Evolutionary conservation across 1,140 invertebrate species (phyloP).

Genomic region (Hyles vespertilio): DNA sequence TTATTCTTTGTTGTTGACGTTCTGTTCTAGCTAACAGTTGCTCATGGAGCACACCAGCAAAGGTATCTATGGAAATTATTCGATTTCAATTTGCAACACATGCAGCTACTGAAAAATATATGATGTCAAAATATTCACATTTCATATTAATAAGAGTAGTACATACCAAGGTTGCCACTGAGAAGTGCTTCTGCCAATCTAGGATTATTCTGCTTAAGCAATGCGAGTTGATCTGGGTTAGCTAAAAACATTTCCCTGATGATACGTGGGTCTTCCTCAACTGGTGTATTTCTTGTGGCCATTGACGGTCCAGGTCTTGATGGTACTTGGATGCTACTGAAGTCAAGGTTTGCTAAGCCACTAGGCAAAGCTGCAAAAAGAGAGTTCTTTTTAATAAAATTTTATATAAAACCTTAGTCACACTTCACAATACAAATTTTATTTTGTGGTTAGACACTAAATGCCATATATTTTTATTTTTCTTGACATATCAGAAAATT

Average conservation of each 20-base stretch:
- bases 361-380: constrained; percentile 52
- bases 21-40: constrained; percentile 87
- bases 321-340: constrained; percentile 90
- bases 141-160: neutral
- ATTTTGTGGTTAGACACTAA: constrained; percentile 9
- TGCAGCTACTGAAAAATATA: neutral
- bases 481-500: constrained; percentile 1
- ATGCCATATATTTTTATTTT: constrained; percentile 10
- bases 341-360: constrained; percentile 80
- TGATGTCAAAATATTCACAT: neutral
- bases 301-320: constrained; percentile 55
- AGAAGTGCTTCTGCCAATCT: constrained; percentile 92
- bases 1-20: constrained; percentile 86
- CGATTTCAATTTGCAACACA: constrained; percentile 24
- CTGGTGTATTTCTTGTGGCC: constrained; percentile 68
- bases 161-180: constrained; percentile 85
- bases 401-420: constrained; percentile 18
- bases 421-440: constrained; percentile 5
- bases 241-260: constrained; percentile 92
- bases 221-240: constrained; percentile 93
- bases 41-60: constrained; percentile 87
- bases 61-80: constrained; percentile 78
- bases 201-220: constrained; percentile 96
- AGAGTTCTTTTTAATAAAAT: constrained; percentile 18
- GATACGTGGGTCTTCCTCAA: constrained; percentile 90